A percentile compares a stretch with the other conserved stretches of the same genome.
Evolutionary conservation across 1,140 invertebrate genomes (phyloP).

Genomic region (Hetaerina americana): DNA sequence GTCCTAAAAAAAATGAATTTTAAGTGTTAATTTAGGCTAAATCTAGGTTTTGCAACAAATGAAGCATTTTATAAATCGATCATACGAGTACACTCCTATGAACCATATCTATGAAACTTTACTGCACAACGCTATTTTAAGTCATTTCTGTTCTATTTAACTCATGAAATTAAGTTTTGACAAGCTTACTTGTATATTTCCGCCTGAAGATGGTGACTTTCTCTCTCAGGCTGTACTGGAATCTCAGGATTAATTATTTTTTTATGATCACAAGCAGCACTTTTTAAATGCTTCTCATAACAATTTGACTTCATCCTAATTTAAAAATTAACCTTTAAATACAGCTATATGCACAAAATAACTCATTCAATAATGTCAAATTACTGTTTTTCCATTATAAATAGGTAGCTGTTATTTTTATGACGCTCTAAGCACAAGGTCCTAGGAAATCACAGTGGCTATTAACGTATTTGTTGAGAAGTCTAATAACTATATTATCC

Average conservation of each 20-base stretch:
- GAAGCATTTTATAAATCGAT: constrained; percentile 9
- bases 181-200: constrained; percentile 12
- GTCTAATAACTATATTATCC: no score
- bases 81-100: no score
- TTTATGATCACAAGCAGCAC: not conserved
- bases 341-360: no score
- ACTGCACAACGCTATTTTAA: no score
- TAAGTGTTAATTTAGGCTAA: no score
- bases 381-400: no score
- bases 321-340: constrained; percentile 10
- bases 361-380: no score
- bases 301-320: constrained; percentile 16
- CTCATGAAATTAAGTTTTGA: constrained; percentile 20
- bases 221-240: not conserved
- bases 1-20: constrained; percentile 40
- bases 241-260: not conserved
- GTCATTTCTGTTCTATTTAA: constrained; percentile 18
- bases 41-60: constrained; percentile 13
- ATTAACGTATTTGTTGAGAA: no score
- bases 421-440: no score
- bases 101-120: no score
- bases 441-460: no score
- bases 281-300: constrained; percentile 9
- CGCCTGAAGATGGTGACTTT: not conserved
- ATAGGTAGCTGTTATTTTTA: no score